These are phyloP conservation scores for Trypoxylus dichotomus DNA, from an alignment of 1,140 invertebrate species.

Conservation along the genomic window DNA sequence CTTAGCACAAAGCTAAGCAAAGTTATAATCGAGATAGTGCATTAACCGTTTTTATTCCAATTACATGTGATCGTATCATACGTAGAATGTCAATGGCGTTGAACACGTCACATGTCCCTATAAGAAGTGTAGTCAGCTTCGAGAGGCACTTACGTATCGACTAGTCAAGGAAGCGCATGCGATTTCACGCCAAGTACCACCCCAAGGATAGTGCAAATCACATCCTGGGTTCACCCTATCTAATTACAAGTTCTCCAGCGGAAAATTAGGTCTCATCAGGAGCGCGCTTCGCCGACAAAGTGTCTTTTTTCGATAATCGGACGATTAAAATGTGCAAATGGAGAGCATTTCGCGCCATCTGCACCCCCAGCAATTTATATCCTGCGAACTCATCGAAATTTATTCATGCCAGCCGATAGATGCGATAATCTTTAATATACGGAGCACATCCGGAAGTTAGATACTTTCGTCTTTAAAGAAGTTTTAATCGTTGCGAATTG, in stretches of 20 bases:
- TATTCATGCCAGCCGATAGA: neutral
- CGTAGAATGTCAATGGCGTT: neutral
- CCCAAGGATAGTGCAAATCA: constrained; percentile 4
- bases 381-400: neutral
- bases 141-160: neutral
- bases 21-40: no score
- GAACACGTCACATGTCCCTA: neutral
- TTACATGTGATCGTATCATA: no score
- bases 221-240: constrained; percentile 17
- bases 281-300: constrained; percentile 6
- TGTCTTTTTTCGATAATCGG: constrained; percentile 16
- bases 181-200: neutral
- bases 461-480: neutral
- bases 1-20: no score
- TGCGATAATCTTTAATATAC: neutral
- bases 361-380: neutral
- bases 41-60: no score
- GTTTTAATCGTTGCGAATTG: no score
- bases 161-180: constrained; percentile 5
- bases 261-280: constrained; percentile 22
- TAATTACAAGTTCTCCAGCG: constrained; percentile 18
- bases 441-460: neutral
- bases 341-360: neutral
- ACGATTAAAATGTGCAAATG: constrained; percentile 24
- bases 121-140: neutral